phyloP scores from a whole-genome alignment of 2,888 invertebrate genomes.

The Icerya purchasi region DNA sequence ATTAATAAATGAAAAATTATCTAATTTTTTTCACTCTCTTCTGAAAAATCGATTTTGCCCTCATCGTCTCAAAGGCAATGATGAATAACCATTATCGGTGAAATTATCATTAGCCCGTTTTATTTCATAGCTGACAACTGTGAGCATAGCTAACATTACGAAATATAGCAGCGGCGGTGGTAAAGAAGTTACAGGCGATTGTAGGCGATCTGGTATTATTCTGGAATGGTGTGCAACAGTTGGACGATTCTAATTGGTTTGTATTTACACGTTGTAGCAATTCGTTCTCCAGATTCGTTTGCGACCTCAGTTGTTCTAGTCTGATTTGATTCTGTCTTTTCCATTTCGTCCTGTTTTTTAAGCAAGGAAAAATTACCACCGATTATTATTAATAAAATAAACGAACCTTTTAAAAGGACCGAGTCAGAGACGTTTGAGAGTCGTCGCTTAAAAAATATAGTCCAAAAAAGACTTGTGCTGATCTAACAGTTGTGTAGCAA shows the following conservation, averaged over 20 bases:
- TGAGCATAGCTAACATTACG: constrained; percentile 52
- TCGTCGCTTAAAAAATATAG: too few relatives aligned
- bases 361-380: not conserved
- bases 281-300: constrained; percentile 55
- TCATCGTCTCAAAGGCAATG: too few relatives aligned
- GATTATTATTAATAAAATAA: not conserved
- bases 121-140: constrained; percentile 44
- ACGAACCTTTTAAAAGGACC: not conserved
- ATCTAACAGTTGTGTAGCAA: too few relatives aligned
- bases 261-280: constrained; percentile 24
- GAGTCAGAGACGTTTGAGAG: too few relatives aligned
- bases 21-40: too few relatives aligned
- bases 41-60: too few relatives aligned
- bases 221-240: constrained; percentile 25
- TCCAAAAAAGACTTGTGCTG: too few relatives aligned
- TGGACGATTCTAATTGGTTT: not conserved
- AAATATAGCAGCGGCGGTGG: constrained; percentile 47
- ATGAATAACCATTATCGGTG: too few relatives aligned
- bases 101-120: too few relatives aligned
- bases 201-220: constrained; percentile 22
- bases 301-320: constrained; percentile 63
- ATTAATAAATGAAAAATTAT: too few relatives aligned
- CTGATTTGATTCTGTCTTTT: constrained; percentile 51
- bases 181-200: constrained; percentile 32
- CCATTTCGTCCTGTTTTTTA: constrained; percentile 28